Evolutionary conservation across 2,797 vertebrate genomes (phyloP).

Genomic region (Philypnodon macrostomus): DNA sequence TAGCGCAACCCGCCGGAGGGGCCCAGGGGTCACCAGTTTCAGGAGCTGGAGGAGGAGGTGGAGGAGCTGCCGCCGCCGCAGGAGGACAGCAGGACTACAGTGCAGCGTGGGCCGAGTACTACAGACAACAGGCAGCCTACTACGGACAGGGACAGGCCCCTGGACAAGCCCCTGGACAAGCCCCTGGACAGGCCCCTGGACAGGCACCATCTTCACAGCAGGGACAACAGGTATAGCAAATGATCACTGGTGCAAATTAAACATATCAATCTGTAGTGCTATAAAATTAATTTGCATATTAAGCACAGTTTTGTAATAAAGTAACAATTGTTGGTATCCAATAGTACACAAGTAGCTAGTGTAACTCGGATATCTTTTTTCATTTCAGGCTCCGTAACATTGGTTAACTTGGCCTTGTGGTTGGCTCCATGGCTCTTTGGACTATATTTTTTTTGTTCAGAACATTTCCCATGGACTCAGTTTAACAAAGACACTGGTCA

Average conservation of each 20-base stretch:
- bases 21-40: slow-evolving; percentile 37
- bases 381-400: slow-evolving; percentile 75
- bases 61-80: slow-evolving; percentile 49
- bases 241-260: no score
- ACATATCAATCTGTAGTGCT: no score
- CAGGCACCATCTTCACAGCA: slow-evolving; percentile 72
- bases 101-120: slow-evolving; percentile 94
- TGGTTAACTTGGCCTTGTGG: slow-evolving; percentile 11
- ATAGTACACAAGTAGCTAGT: no score
- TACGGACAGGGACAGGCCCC: slow-evolving; percentile 79
- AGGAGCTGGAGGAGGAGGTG: slow-evolving; percentile 32
- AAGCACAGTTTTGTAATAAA: no score
- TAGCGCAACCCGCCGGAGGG: slow-evolving; percentile 68
- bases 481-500: slow-evolving; percentile 39
- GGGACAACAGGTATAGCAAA: slow-evolving; percentile 74
- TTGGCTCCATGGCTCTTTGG: slow-evolving; percentile 44
- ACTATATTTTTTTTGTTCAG: slow-evolving; percentile 42
- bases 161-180: no score
- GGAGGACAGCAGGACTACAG: slow-evolving; percentile 89
- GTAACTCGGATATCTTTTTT: slow-evolving; percentile 21
- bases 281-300: no score
- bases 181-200: slow-evolving; percentile 70
- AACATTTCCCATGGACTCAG: slow-evolving; percentile 43
- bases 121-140: slow-evolving; percentile 86
- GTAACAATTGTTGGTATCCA: no score